Evolutionary conservation across 2,888 invertebrate species (phyloP), one percentile per base, ranked within the genome.

Genomic region (Tricholauxania praeusta): DNA sequence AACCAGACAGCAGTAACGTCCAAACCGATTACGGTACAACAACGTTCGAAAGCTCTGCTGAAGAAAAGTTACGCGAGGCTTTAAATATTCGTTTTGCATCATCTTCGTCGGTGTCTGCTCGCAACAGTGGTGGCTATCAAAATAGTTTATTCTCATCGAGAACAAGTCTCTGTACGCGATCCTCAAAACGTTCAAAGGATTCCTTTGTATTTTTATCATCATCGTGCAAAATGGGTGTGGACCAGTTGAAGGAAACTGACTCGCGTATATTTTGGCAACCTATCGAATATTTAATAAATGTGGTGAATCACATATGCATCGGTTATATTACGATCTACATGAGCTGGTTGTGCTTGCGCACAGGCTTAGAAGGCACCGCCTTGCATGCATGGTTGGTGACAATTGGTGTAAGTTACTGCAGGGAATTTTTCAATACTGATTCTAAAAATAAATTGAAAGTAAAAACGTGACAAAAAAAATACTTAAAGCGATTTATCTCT

Each of bases 361-460:
- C 76, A 0, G 81, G 82, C 5, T 76, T 86, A 3, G 66, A 71
- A 5, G 80, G 80, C 52, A 84, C 84, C 0, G 72, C 81, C 0
- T 71, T 86, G 19, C 86, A 86, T 71, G 85, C 84, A 39, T 86
- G 83, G 83, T 75, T 86, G 59, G 85, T 83, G 12, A 85, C 86
- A 28, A 80, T 86, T 8, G 86, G 86, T 19, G 86, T 86, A 79
- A 80, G 84, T 81, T 39, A 0, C 48, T 2, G 19, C 12, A 32
- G 28, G n/a, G 64, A 14, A 19, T 49, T 19, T 48, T 47, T 1
- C 39, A 7, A 19, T 10, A 39, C 5, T n/a, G n/a, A 39, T 39
- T 39, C 10, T 39, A 10, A 10, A 39, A 39, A 39, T 39, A 39
- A 39, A 39, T 39, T 39, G 39, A 10, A 39, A 39, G 10, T 39